These are phyloP conservation scores for Halictus rubicundus DNA, from an alignment of 1,140 invertebrate species.

Conservation along the genomic window DNA sequence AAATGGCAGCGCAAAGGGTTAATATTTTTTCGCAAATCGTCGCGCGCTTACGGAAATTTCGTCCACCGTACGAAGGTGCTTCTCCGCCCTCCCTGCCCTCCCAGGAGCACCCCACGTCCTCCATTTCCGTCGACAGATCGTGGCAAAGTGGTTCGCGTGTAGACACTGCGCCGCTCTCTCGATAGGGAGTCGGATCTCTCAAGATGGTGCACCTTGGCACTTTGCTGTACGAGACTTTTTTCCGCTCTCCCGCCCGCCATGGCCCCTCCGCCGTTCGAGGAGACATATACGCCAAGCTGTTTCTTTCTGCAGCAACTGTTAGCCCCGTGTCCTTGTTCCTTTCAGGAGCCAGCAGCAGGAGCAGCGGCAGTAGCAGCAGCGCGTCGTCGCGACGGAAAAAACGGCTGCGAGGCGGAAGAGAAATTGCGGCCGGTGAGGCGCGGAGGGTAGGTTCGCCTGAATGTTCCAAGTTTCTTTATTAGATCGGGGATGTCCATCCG, in stretches of 20 bases:
- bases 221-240: conserved; percentile 50
- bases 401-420: conserved; percentile 13
- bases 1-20: no score
- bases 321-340: conserved; percentile 3
- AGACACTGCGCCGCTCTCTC: conserved; percentile 37
- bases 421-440: neutral
- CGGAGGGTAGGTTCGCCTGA: conserved; percentile 16
- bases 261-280: conserved; percentile 3
- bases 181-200: conserved; percentile 58
- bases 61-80: neutral
- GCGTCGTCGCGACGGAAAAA: neutral
- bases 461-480: conserved; percentile 72
- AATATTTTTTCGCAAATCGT: no score
- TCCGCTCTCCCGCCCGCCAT: neutral
- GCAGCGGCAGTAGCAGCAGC: no score
- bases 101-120: conserved; percentile 2
- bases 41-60: no score
- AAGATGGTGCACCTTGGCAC: conserved; percentile 61
- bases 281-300: conserved; percentile 40
- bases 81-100: conserved; percentile 8
- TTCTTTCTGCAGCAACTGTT: conserved; percentile 35
- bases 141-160: conserved; percentile 55
- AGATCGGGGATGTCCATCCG: conserved; percentile 69
- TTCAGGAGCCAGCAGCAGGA: neutral
- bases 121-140: conserved; percentile 56